A percentile compares a stretch with the other conserved stretches of the same genome.
phyloP scores from a whole-genome alignment of 2,888 invertebrate species.

The Hydrotaea cyrtoneurina region DNA sequence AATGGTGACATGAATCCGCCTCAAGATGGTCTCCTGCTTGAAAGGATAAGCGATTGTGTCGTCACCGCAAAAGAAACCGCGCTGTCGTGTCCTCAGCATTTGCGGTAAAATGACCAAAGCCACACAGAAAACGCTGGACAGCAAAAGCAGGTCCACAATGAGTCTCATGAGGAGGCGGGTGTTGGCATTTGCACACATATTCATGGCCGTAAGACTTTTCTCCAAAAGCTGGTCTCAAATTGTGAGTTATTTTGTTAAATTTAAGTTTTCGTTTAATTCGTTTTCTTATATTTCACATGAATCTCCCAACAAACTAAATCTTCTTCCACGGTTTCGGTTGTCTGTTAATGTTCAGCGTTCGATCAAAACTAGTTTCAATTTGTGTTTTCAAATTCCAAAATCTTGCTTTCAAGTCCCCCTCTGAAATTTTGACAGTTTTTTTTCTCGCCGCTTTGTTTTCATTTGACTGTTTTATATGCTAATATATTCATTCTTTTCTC shows the following conservation, averaged over 20 bases:
- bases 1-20: conserved; percentile 73
- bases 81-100: conserved; percentile 69
- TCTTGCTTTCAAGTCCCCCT: conserved; percentile 18
- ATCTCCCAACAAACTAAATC: background rate
- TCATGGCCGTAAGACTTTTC: conserved; percentile 30
- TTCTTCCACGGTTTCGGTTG: background rate
- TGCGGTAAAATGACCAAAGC: conserved; percentile 74
- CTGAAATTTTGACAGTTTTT: conserved; percentile 26
- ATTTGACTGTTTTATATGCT: background rate
- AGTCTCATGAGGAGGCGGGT: conserved; percentile 75
- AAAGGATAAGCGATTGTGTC: conserved; percentile 92
- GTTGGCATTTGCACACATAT: conserved; percentile 76
- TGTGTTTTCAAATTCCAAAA: conserved; percentile 10
- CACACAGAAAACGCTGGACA: conserved; percentile 71
- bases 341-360: conserved; percentile 1
- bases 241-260: background rate
- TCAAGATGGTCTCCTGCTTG: conserved; percentile 70
- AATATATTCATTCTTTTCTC: conserved; percentile 35
- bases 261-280: background rate
- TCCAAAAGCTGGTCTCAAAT: background rate
- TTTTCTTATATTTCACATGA: background rate
- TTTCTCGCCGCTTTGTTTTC: background rate
- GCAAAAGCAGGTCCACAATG: conserved; percentile 73
- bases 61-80: conserved; percentile 98
- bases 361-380: conserved; percentile 24